Conservation (phyloP, 2,113 vertebrate species). For the Nothocercus julius region DNA sequence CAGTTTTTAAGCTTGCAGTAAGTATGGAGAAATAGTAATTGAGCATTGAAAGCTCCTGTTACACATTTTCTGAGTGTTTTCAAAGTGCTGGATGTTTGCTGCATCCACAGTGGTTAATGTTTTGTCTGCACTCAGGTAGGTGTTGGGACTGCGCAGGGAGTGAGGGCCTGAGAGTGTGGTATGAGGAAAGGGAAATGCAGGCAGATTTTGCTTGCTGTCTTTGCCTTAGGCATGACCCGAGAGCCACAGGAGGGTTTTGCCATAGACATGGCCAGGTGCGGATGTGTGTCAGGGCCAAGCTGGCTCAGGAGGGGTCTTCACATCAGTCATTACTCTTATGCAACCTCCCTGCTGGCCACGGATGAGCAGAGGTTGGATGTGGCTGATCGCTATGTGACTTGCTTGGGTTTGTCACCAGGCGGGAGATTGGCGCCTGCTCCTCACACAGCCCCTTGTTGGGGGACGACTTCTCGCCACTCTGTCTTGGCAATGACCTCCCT, state of each 20-base stretch:
- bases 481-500: neutral
- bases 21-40: neutral
- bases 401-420: neutral
- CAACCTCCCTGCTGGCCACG: neutral
- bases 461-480: neutral
- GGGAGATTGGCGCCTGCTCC: neutral
- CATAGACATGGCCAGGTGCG: neutral
- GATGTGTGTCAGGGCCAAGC: neutral
- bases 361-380: neutral
- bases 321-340: neutral
- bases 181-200: neutral
- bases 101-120: too few relatives aligned
- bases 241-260: neutral
- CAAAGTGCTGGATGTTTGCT: neutral
- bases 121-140: neutral
- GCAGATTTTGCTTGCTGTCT: neutral
- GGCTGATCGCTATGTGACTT: neutral
- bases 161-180: neutral
- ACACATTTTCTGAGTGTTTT: neutral
- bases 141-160: fast-evolving
- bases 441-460: fast-evolving
- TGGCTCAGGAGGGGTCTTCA: neutral
- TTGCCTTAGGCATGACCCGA: too few relatives aligned
- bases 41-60: neutral
- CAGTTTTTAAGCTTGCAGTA: neutral